Percentiles rank a stretch among this genome's conserved stretches.
Evolutionary conservation across 2,113 vertebrate species (phyloP).

Genomic region (Hippocampus barbouri): DNA sequence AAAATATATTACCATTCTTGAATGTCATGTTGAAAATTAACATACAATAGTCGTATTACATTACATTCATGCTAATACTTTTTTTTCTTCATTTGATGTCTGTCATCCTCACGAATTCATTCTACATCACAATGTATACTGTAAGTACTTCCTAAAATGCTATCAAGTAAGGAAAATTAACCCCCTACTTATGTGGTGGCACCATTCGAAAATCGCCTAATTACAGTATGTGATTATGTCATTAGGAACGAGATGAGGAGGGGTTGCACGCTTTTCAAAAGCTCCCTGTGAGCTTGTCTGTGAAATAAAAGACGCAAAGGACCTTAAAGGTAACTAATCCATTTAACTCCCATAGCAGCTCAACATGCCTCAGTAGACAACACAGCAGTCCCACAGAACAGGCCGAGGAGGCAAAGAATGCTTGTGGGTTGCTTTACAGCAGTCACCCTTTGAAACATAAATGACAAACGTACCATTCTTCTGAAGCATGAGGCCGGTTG

Average conservation of each 20-base stretch:
- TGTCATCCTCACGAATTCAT: slow-evolving; percentile 40
- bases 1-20: background rate
- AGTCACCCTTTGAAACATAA: slow-evolving; percentile 82
- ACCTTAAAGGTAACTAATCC: slow-evolving; percentile 88
- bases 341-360: slow-evolving; percentile 79
- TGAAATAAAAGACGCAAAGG: slow-evolving; percentile 84
- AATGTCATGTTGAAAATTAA: background rate
- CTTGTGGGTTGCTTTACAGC: slow-evolving; percentile 80
- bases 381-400: slow-evolving; percentile 66
- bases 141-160: slow-evolving; percentile 62
- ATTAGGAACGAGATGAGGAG: slow-evolving; percentile 71
- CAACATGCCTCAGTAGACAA: slow-evolving; percentile 75
- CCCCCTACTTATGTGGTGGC: slow-evolving; percentile 74
- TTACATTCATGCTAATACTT: slow-evolving; percentile 8
- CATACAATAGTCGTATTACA: background rate
- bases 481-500: slow-evolving; percentile 57
- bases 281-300: slow-evolving; percentile 74
- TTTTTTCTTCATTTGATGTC: slow-evolving; percentile 42
- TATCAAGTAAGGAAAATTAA: slow-evolving; percentile 75
- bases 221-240: slow-evolving; percentile 87
- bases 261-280: slow-evolving; percentile 77
- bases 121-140: slow-evolving; percentile 31
- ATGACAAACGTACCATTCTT: slow-evolving; percentile 80
- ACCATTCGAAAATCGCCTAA: slow-evolving; percentile 84
- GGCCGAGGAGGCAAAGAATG: slow-evolving; percentile 65